A percentile compares a stretch with the other conserved stretches of the same genome.
Conservation (phyloP, 2,113 vertebrate genomes). For the Eulemur macaco region DNA sequence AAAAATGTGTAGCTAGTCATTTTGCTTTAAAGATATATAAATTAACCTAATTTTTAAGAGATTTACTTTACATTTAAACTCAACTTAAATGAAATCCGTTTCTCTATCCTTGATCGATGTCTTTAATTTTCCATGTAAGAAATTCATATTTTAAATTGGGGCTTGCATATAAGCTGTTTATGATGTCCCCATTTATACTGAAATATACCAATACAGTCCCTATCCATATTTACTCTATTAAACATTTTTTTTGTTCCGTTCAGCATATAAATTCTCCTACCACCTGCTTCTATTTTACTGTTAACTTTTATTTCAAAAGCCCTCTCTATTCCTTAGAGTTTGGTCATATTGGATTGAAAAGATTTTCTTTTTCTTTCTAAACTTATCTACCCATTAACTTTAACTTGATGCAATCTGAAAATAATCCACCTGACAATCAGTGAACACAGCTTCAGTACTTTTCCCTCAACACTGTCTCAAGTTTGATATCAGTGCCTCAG, state of each 20-base stretch:
- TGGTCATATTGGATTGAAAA: not conserved
- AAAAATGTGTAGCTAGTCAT: not conserved
- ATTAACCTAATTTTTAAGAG: not conserved
- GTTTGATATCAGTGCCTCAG: not conserved
- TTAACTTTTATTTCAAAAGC: not conserved
- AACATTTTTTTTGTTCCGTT: conserved; percentile 43
- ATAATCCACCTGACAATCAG: not conserved
- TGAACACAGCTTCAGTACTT: not conserved
- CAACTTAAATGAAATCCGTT: not conserved
- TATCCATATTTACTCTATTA: not conserved
- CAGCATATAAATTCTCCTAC: not conserved
- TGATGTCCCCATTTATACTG: not conserved
- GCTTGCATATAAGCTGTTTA: not conserved
- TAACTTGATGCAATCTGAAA: not conserved
- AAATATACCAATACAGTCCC: not conserved
- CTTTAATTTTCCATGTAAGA: conserved; percentile 17
- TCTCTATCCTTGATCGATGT: not conserved
- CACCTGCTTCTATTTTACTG: not conserved
- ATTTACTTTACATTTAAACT: conserved; percentile 37
- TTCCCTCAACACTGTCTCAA: not conserved
- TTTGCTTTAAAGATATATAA: not conserved
- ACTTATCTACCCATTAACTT: not conserved
- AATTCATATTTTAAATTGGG: not conserved
- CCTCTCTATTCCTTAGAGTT: not conserved
- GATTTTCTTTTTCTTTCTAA: conserved; percentile 40